Evolutionary conservation across 53 echinoderm and acorn worm genomes (phyloP).

Genomic region (Astropecten irregularis): DNA sequence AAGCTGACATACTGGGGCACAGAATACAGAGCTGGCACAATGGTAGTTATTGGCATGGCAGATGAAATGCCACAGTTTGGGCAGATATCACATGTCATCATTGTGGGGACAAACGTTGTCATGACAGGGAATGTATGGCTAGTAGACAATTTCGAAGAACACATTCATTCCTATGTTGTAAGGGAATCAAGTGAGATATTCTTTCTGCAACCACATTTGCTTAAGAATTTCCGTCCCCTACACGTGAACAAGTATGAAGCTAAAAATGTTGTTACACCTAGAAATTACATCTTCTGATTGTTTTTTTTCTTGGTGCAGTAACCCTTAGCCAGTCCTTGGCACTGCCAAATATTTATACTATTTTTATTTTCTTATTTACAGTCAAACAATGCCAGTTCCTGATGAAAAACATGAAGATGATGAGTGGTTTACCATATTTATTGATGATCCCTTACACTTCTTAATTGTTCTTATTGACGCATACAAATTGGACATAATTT

Average conservation of each 20-base stretch:
- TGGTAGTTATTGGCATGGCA: slow-evolving; percentile 28
- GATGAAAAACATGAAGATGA: background rate
- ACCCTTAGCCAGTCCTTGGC: too few relatives aligned
- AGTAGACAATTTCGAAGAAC: slow-evolving; percentile 31
- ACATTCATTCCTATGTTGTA: slow-evolving; percentile 35
- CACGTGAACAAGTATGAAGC: slow-evolving; percentile 2
- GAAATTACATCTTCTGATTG: slow-evolving; percentile 18
- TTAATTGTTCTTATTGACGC: background rate
- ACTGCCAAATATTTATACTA: background rate
- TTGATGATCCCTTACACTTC: background rate
- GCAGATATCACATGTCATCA: slow-evolving; percentile 11
- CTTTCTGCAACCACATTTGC: slow-evolving; percentile 16
- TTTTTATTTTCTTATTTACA: too few relatives aligned
- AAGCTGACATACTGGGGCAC: slow-evolving; percentile 39
- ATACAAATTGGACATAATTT: background rate
- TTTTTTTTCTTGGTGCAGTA: background rate
- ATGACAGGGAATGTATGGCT: slow-evolving; percentile 21
- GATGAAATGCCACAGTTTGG: slow-evolving; percentile 46
- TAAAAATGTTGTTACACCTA: background rate
- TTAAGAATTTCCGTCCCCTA: slow-evolving; percentile 4
- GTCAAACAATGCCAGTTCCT: slow-evolving; percentile 1
- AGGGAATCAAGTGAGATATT: slow-evolving; percentile 24
- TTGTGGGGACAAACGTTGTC: slow-evolving; percentile 21
- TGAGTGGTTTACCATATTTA: background rate
- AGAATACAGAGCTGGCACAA: slow-evolving; percentile 41